Base-by-base conservation (phyloP, 2,113 vertebrate genomes). In the Rhea pennata region DNA sequence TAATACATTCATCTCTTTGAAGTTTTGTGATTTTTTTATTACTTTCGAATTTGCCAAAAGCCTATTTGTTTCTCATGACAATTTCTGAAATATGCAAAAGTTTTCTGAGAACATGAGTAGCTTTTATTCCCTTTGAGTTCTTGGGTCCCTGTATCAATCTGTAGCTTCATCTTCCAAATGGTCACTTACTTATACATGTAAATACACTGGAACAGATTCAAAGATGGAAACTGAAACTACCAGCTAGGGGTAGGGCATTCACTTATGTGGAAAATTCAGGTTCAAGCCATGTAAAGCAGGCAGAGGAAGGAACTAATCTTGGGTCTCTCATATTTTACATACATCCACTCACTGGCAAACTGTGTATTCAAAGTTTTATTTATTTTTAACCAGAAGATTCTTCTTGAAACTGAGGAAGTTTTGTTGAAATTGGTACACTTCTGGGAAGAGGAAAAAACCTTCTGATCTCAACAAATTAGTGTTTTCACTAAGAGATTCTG, bases 201-300 rank as follows among this genome's bases (percentile, higher is more conserved):
- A 90, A 88, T 22, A 33, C 13, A 53, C 0, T 1, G 24, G 16
- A 91, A 48, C 8, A 85, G 8, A 15, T 42, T 76, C 26, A 21
- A 23, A 26, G 17, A 39, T 39, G 42, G 67, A 95, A 96, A 94
- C 16, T 33, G n/a, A 95, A 95, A 92, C 84, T 61, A 75, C 9
- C 7, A 61, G 36, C 27, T 76, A 56, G 62, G 88, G 7, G 21
- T 56, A 81, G 33, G 59, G 54, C 64, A 81, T 64, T 75, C 50
- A 86, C 42, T 54, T 81, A 74, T 46, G 20, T 73, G 84, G 84
- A 92, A 95, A 95, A 92, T 33, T 46, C 81, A 88, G 24, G 54
- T 88, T 94, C 58, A 70, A 83, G 53, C 10, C 33, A 23, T 24
- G 48, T 65, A 69, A 89, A 91, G 73, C 33, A 95, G 69, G 46